These are phyloP conservation scores for Chesias legatella DNA, from an alignment of 2,888 invertebrate species.

Conservation along the genomic window DNA sequence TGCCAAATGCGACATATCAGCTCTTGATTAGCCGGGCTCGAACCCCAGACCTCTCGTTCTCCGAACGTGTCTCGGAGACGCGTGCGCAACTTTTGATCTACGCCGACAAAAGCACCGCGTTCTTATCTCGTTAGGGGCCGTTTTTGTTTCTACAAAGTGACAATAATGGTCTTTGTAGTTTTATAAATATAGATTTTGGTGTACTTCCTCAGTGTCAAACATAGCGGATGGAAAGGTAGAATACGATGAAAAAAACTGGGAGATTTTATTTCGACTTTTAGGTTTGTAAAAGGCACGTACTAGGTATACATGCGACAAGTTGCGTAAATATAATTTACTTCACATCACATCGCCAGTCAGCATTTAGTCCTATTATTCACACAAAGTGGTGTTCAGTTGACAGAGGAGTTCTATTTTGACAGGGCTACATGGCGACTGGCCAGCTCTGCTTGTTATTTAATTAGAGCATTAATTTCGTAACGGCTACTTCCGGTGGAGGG, in stretches of 20 bases:
- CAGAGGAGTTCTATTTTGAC: constrained; percentile 62
- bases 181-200: constrained; percentile 62
- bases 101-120: constrained; percentile 71
- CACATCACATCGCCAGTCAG: background rate
- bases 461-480: constrained; percentile 75
- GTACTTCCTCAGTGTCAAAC: constrained; percentile 39
- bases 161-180: constrained; percentile 71
- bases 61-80: constrained; percentile 55
- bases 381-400: constrained; percentile 39
- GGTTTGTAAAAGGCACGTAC: no score
- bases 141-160: constrained; percentile 68
- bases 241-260: no score
- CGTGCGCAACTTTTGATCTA: constrained; percentile 61
- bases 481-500: constrained; percentile 60
- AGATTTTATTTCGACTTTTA: no score
- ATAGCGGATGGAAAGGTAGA: no score
- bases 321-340: no score
- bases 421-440: constrained; percentile 52
- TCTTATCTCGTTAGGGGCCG: constrained; percentile 68
- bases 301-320: no score
- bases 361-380: constrained; percentile 20
- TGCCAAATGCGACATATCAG: constrained; percentile 51
- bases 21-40: constrained; percentile 61
- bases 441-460: constrained; percentile 67
- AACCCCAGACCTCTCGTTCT: constrained; percentile 65